Evolutionary conservation across 30 jellyfish, hydroid and myxozoan genomes (phyloP), one percentile per base, ranked within the genome.

Genomic region (Cassiopea xamachana): DNA sequence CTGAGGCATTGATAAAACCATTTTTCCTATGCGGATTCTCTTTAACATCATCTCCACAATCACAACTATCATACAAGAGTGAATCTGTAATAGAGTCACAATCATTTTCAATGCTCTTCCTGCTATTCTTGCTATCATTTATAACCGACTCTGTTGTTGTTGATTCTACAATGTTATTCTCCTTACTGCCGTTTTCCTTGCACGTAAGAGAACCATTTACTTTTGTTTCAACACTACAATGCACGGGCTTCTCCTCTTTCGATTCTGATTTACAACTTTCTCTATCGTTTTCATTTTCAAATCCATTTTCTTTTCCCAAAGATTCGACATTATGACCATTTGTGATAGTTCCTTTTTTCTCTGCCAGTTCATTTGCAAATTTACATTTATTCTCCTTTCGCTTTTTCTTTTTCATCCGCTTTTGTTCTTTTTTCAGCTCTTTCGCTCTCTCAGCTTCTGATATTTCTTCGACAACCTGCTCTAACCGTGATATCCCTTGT

Each of bases 371-470:
- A 67, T 81, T 95, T 12, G 87, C 87, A 48, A 84, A 80, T 77
- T 95, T 95, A 60, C 98, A 97, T 77, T 88, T 87, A 73, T 91
- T 95, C 71, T 95, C 99, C 73, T 95, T 95, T 51, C 99, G 60
- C 79, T 91, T 95, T 73, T 95, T 95, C 94, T 87, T 95, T 64
- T 95, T 95, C 94, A 95, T 67, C 49, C 99, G 77, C 64, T 95
- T 95, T 15, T 91, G 87, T 83, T 95, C 99, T 39, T 88, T 87
- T 61, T 92, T 90, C 83, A 91, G 83, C 87, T 95, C 99, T 75
- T 95, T 95, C 9, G 92, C 97, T 86, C 97, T 72, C 58, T 95
- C 99, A 14, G 99, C 99, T 69, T 91, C 99, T 12, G 99, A 91
- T n/a, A 95, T 91, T 90, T 95, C 99, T 79, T 95, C 97, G 7